A percentile compares a stretch with the other conserved stretches of the same genome.
Evolutionary conservation across 2,888 invertebrate genomes (phyloP).

Genomic region (Pristionchus japonicus): DNA sequence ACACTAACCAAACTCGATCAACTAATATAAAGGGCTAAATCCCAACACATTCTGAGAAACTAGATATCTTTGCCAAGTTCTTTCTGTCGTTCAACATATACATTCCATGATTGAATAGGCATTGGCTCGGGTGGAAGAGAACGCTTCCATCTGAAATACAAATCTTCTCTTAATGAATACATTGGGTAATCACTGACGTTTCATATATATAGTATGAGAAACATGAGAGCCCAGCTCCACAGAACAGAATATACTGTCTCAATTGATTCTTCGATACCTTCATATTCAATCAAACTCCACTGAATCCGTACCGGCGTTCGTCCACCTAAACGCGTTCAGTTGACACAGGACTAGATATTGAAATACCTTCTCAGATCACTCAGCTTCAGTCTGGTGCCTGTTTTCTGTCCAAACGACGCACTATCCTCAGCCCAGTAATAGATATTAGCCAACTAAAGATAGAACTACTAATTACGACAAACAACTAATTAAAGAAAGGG

Average conservation of each 20-base stretch:
- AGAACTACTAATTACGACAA: too few relatives aligned
- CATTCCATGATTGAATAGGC: slow-evolving; percentile 65
- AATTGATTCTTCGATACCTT: neutral
- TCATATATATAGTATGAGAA: slow-evolving; percentile 50
- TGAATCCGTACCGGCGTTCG: slow-evolving; percentile 45
- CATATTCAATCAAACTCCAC: slow-evolving; percentile 11
- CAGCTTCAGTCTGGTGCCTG: slow-evolving; percentile 60
- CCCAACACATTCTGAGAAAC: neutral
- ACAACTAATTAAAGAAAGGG: too few relatives aligned
- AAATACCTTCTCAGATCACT: slow-evolving; percentile 58
- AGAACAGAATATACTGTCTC: slow-evolving; percentile 30
- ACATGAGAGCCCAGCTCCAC: neutral
- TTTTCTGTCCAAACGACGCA: slow-evolving; percentile 60
- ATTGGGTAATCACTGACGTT: neutral
- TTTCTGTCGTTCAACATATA: slow-evolving; percentile 59
- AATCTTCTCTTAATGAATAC: neutral
- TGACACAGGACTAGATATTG: neutral
- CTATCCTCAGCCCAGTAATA: slow-evolving; percentile 65
- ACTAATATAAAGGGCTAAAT: neutral
- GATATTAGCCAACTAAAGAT: slow-evolving; percentile 47
- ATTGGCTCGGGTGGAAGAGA: slow-evolving; percentile 59
- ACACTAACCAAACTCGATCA: neutral
- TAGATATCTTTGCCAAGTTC: slow-evolving; percentile 55
- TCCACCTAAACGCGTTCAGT: slow-evolving; percentile 15
- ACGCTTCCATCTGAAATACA: slow-evolving; percentile 48